These are phyloP conservation scores for Eurystomus glaucurus DNA, from an alignment of 2,797 vertebrate species.

Conservation along the genomic window DNA sequence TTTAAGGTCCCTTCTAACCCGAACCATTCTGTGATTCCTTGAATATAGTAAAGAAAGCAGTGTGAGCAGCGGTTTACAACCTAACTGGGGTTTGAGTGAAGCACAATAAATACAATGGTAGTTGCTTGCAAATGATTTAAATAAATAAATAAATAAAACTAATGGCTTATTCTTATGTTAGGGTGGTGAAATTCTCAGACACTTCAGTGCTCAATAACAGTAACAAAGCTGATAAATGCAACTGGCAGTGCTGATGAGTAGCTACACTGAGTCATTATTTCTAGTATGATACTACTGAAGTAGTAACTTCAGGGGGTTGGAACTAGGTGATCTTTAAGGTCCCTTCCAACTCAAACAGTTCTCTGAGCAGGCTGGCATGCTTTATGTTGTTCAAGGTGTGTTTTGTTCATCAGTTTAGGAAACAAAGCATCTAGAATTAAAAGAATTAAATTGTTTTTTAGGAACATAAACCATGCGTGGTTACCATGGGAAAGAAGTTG, in stretches of 20 bases:
- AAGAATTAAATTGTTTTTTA: background rate
- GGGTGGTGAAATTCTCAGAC: rapidly evolving
- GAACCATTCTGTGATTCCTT: too few species aligned
- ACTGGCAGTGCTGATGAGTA: background rate
- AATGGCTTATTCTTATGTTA: background rate
- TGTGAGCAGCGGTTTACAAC: background rate
- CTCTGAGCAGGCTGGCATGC: background rate
- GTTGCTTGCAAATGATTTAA: background rate
- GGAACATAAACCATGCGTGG: rapidly evolving
- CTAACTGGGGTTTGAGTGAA: background rate
- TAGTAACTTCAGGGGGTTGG: too few species aligned
- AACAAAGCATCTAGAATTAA: background rate
- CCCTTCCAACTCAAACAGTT: too few species aligned
- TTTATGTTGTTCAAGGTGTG: background rate
- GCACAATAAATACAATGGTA: background rate
- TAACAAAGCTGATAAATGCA: background rate
- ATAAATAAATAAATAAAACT: background rate
- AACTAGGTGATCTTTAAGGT: too few species aligned
- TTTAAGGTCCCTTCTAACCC: too few species aligned
- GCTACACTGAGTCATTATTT: background rate
- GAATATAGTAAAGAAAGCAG: background rate
- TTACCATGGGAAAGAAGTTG: background rate
- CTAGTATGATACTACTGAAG: background rate
- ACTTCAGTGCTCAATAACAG: background rate
- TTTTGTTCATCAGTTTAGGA: background rate